A percentile compares a stretch with the other conserved stretches of the same genome.
phyloP scores from a whole-genome alignment of 2,888 invertebrate genomes.

The Agrotis exclamationis region DNA sequence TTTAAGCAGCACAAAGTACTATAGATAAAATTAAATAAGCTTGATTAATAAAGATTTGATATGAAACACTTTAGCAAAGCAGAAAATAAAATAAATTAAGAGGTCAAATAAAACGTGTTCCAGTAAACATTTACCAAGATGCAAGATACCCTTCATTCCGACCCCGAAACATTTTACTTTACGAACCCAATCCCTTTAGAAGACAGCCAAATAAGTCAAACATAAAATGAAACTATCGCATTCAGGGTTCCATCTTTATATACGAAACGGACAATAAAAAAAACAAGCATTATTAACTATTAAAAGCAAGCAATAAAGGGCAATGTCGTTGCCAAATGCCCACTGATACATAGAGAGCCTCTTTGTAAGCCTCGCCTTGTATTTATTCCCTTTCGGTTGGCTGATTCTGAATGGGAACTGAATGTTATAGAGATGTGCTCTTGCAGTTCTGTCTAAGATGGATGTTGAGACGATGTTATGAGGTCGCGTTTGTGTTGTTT shows the following conservation, averaged over 20 bases:
- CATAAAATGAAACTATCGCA: constrained; percentile 40
- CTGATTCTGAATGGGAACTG: constrained; percentile 71
- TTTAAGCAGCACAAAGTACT: neutral
- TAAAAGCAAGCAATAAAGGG: constrained; percentile 61
- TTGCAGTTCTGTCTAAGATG: constrained; percentile 56
- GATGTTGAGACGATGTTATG: constrained; percentile 28
- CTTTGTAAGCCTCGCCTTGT: constrained; percentile 67
- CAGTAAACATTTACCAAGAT: constrained; percentile 3
- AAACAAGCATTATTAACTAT: constrained; percentile 64
- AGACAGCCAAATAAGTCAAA: constrained; percentile 10
- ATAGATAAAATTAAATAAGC: too few relatives aligned
- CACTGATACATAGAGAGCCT: constrained; percentile 69
- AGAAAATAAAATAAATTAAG: neutral
- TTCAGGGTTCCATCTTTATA: constrained; percentile 25
- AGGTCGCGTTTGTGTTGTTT: constrained; percentile 30
- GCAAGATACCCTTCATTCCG: neutral
- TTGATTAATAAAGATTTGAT: neutral
- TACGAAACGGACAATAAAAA: constrained; percentile 54
- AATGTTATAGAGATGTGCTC: constrained; percentile 66
- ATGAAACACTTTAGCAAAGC: neutral
- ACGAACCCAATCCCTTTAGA: neutral
- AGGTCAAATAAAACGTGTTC: neutral
- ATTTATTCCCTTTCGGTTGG: constrained; percentile 70
- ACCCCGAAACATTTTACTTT: constrained; percentile 1
- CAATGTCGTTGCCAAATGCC: constrained; percentile 60